Base-by-base conservation (phyloP, 2,113 vertebrate genomes). In the Accipiter virgatus region DNA sequence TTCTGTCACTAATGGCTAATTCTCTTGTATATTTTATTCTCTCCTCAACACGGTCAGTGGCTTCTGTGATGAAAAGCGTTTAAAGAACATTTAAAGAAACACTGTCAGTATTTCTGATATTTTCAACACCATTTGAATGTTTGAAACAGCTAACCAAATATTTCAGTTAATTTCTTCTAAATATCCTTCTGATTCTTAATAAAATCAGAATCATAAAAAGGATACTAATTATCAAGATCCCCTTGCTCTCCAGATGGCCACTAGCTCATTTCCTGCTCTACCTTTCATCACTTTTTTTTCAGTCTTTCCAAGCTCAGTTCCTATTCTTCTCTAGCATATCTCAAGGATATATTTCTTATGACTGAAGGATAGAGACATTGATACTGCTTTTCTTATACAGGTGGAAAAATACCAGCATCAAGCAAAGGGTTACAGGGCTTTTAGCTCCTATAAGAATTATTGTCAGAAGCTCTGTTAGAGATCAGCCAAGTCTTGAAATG, bases 371-470 rank as follows among this genome's bases (percentile, higher is more conserved):
- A 22, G n/a, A 84, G 50, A 91, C 3, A 11, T 5, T 59, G 19
- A 52, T 79, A 8, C 6, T 55, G 38, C 3, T 55, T 77, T 79
- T 81, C 50, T 31, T 45, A 31, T n/a, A 58, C 1, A 4, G 1
- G 4, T 17, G 0, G 1, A 0, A 0, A 32, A 53, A 38, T 63
- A 10, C 0, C 42, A 81, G 12, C 34, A 22, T 8, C 13, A 38
- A 38, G 3, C 5, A 32, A 81, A 79, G 19, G 4, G 63, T 91
- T 70, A 66, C 10, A 47, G 18, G 11, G 3, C 5, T 73, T 80
- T 83, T 62, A 61, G 9, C 5, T 50, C 26, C 67, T 48, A 1
- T 9, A 84, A 86, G 9, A 72, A 74, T 83, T 70, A 56, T 32
- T 86, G 32, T 74, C 36, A 78, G 40, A 82, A 71, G 22, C 8